These are phyloP conservation scores for Nemurella pictetii DNA, from an alignment of 2,888 invertebrate genomes.

Conservation along the genomic window DNA sequence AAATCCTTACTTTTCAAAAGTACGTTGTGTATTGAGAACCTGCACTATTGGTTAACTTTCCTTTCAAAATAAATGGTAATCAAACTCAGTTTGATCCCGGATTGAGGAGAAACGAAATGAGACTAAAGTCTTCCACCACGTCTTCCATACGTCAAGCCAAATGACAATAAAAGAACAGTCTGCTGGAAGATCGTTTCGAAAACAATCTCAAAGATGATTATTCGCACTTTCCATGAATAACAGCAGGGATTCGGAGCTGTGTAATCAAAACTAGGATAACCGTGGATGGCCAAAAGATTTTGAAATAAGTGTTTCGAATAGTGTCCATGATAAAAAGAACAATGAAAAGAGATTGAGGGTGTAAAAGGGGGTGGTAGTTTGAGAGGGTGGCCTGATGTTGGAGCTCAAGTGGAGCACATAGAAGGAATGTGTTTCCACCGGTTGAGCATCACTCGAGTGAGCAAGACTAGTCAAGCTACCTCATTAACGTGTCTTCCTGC, in stretches of 20 bases:
- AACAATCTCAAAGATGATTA: background rate
- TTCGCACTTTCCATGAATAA: background rate
- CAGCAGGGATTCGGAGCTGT: background rate
- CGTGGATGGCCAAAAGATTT: constrained; percentile 1
- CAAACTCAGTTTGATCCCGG: background rate
- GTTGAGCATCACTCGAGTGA: constrained; percentile 25
- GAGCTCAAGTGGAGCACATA: background rate
- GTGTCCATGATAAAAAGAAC: constrained; percentile 8
- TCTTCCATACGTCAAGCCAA: background rate
- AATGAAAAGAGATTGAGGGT: background rate
- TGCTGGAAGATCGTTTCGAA: background rate
- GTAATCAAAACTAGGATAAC: background rate
- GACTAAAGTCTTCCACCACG: background rate
- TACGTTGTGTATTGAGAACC: too few species aligned
- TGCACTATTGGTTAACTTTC: too few species aligned
- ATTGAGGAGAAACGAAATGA: background rate
- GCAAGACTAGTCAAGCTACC: constrained; percentile 6
- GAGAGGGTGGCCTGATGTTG: background rate
- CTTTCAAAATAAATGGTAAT: background rate
- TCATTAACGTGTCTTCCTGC: constrained; percentile 7
- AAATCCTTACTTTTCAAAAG: too few species aligned
- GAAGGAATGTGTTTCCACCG: constrained; percentile 22
- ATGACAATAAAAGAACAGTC: background rate
- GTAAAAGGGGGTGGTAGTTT: background rate
- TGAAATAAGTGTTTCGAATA: constrained; percentile 17